phyloP scores from a whole-genome alignment of 2,797 vertebrate species.

The Pseudotriccus pelzelni region DNA sequence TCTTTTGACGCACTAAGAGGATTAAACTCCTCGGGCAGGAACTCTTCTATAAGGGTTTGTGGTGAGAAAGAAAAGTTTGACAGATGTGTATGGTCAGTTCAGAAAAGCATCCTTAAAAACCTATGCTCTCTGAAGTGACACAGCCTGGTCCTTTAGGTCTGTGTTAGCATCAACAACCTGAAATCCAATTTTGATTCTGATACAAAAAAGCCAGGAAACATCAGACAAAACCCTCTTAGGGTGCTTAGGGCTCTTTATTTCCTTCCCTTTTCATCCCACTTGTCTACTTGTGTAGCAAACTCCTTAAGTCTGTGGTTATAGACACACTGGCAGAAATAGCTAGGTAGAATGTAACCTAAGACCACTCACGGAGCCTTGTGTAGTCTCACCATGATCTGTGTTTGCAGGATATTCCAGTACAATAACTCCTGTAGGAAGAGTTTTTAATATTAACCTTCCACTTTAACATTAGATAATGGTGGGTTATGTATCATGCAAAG shows the following conservation, averaged over 20 bases:
- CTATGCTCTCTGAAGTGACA: not conserved
- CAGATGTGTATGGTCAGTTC: not conserved
- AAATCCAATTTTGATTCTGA: not conserved
- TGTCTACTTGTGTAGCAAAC: not conserved
- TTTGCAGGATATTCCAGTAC: not conserved
- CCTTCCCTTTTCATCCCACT: not conserved
- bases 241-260: not conserved
- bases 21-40: slow-evolving; percentile 8
- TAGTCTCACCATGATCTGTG: not conserved
- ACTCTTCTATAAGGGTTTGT: not conserved
- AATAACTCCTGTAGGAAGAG: not conserved
- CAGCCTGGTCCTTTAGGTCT: not conserved
- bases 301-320: not conserved
- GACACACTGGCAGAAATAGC: not conserved
- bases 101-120: not conserved
- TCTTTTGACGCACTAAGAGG: slow-evolving; percentile 17
- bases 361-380: not conserved
- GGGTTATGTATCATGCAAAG: not conserved
- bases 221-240: not conserved
- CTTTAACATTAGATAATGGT: not conserved
- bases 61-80: not conserved
- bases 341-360: not conserved
- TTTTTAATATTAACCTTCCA: not conserved
- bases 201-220: not conserved
- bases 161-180: not conserved